Conservation (phyloP, 2,113 vertebrate species). For the Vanacampus margaritifer region DNA sequence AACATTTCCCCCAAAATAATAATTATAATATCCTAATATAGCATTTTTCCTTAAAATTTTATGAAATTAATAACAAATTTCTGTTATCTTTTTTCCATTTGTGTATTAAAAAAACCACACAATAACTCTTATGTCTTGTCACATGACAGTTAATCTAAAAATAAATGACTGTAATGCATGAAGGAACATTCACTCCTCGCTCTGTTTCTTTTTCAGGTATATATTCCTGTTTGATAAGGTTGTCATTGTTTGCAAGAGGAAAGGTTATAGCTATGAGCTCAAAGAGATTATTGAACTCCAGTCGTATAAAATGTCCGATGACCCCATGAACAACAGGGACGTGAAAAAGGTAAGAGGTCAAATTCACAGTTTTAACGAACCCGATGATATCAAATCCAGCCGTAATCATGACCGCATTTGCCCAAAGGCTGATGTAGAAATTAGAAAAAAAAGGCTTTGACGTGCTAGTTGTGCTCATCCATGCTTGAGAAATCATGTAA, state of each 20-base stretch:
- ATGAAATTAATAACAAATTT: too few relatives aligned
- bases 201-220: constrained; percentile 76
- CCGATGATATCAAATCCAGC: constrained; percentile 15
- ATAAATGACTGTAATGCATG: not conserved
- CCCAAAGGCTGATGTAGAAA: constrained; percentile 39
- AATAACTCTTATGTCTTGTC: too few relatives aligned
- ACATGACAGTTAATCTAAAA: not conserved
- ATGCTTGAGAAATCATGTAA: constrained; percentile 52
- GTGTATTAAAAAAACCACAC: too few relatives aligned
- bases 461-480: constrained; percentile 32
- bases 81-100: too few relatives aligned
- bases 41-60: too few relatives aligned
- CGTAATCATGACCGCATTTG: constrained; percentile 36
- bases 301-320: constrained; percentile 91
- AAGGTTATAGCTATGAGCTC: constrained; percentile 92
- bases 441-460: constrained; percentile 35
- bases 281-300: constrained; percentile 96
- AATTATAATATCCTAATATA: too few relatives aligned
- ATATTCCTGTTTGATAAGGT: constrained; percentile 98
- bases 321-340: constrained; percentile 94
- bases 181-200: not conserved
- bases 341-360: constrained; percentile 85
- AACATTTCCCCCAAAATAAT: too few relatives aligned
- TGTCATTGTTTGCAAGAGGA: constrained; percentile 94
- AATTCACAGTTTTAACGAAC: not conserved